Evolutionary conservation across 2,888 invertebrate species (phyloP).

Genomic region (Protodeltote pygarga): DNA sequence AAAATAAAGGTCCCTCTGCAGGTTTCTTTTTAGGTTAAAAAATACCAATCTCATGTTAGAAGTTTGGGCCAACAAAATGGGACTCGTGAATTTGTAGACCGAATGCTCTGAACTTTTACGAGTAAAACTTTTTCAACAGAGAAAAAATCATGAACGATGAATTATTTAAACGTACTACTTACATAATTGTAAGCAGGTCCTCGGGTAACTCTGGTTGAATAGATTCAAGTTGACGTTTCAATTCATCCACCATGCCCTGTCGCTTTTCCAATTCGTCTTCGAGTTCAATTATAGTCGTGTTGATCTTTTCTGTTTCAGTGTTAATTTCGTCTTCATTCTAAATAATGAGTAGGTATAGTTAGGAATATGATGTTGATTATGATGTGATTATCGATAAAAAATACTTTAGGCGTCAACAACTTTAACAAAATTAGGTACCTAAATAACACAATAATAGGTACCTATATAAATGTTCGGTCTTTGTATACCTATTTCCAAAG

Average conservation of each 20-base stretch:
- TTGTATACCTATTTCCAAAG: no score
- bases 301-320: constrained; percentile 53
- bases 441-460: no score
- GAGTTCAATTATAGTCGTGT: constrained; percentile 47
- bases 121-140: not conserved
- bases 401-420: no score
- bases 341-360: no score
- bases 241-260: constrained; percentile 51
- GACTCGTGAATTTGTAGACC: no score
- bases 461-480: no score
- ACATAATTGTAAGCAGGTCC: constrained; percentile 62
- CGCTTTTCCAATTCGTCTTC: constrained; percentile 52
- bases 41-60: not conserved
- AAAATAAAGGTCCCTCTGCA: constrained; percentile 7
- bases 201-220: constrained; percentile 58
- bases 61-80: constrained; percentile 1
- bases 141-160: not conserved
- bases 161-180: constrained; percentile 30
- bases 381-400: no score
- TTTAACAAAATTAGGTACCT: no score
- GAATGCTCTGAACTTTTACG: not conserved
- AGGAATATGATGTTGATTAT: no score
- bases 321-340: constrained; percentile 66
- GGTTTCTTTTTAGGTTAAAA: constrained; percentile 7
- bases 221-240: constrained; percentile 51